Evolutionary conservation across 1,140 invertebrate genomes (phyloP).

Genomic region (Steinernema khuongi): DNA sequence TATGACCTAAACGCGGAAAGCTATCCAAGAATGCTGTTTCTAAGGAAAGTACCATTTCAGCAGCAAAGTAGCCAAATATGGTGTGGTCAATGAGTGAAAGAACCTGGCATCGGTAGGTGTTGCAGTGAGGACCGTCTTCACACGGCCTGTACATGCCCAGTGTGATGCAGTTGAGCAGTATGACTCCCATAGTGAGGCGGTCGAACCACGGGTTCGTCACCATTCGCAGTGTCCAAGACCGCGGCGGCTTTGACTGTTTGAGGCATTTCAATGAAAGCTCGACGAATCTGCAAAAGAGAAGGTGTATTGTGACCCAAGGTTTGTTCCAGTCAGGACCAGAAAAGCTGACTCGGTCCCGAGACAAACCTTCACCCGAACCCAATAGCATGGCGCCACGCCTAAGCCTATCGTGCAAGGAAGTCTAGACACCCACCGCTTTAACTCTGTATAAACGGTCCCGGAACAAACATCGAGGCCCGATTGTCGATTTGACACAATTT

Average conservation of each 20-base stretch:
- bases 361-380: too few species aligned
- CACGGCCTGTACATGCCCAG: constrained; percentile 99
- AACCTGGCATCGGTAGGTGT: constrained; percentile 83
- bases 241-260: constrained; percentile 75
- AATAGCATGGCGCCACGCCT: too few species aligned
- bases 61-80: constrained; percentile 93
- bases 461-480: too few species aligned
- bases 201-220: constrained; percentile 99
- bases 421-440: too few species aligned
- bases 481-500: too few species aligned
- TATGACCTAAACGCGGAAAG: constrained; percentile 70
- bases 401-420: too few species aligned
- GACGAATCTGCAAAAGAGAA: constrained; percentile 39
- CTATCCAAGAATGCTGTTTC: background rate
- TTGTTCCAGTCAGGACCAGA: too few species aligned
- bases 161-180: constrained; percentile 94
- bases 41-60: constrained; percentile 64
- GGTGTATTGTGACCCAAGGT: too few species aligned
- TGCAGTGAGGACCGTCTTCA: constrained; percentile 74
- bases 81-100: constrained; percentile 91
- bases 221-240: constrained; percentile 84
- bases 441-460: too few species aligned
- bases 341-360: too few species aligned
- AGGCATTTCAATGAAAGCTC: constrained; percentile 69
- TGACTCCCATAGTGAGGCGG: constrained; percentile 92